Base-by-base conservation (phyloP, 2,797 vertebrate species). In the Anguilla pacifica region DNA sequence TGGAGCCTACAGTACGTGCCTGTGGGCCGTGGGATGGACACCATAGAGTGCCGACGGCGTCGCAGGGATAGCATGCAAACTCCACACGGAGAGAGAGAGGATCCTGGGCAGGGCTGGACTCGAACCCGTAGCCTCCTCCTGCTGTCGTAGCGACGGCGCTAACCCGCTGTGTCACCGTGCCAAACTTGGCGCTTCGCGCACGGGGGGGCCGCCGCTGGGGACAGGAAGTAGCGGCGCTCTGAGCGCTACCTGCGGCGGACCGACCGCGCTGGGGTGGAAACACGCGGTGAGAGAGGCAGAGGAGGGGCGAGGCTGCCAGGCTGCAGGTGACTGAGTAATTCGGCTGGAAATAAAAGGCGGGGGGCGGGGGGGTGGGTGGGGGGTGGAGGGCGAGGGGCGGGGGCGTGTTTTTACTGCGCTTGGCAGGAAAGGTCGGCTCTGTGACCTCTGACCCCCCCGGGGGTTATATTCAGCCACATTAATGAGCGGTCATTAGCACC, bases 401-500 rank as follows among this genome's bases (percentile, higher is more conserved):
- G 82, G 77, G 25, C 10, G 87, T 90, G 70, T 85, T 22, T 74
- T 11, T 81, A 85, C 85, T 86, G 77, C 28, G 22, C 46, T 43
- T 85, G 90, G 61, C 83, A 28, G 31, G 85, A 64, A 82, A 51
- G 49, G 39, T 9, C 81, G 46, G 31, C 61, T 31, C 87, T 86
- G 55, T 88, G 43, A 85, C 61, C 87, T 74, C 43, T 28, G n/a
- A 86, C 51, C 53, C 31, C 43, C 22, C 61, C 25, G 1, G 59
- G 55, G 43, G 87, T 85, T 89, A 85, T 89, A 84, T 90, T 83
- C 83, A 85, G 85, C 85, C 39, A 7, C 83, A 49, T 82, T 86
- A 85, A 88, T 89, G 84, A 86, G 84, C 43, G 49, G 91, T 91
- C 90, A 93, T 94, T 94, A 93, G 90, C 70, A 46, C 9, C 6